phyloP scores from a whole-genome alignment of 2,113 vertebrate genomes.

The Rhinichthys klamathensis region DNA sequence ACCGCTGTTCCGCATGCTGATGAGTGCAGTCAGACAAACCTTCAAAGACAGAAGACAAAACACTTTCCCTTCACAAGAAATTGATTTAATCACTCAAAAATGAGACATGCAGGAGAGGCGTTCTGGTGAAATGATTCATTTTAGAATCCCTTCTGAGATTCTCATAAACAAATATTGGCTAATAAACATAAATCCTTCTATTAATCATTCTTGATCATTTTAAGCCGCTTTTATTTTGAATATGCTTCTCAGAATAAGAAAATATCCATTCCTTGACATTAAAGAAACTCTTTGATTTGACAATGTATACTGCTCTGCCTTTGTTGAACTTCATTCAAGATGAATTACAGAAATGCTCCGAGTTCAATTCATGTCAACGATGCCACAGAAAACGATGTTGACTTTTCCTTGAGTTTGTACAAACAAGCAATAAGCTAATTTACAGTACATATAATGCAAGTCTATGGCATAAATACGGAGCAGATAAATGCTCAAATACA shows the following conservation, averaged over 20 bases:
- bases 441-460: too few relatives aligned
- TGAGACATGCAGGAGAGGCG: slow-evolving; percentile 25
- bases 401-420: background rate
- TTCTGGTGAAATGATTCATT: slow-evolving; percentile 13
- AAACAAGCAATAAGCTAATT: too few relatives aligned
- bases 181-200: slow-evolving; percentile 32
- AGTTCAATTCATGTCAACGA: background rate
- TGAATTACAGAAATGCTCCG: background rate
- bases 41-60: slow-evolving; percentile 35
- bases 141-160: slow-evolving; percentile 18
- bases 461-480: too few relatives aligned
- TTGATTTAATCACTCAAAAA: slow-evolving; percentile 35
- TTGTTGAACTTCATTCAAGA: background rate
- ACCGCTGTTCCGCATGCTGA: slow-evolving; percentile 40
- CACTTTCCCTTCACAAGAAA: slow-evolving; percentile 30
- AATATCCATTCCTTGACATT: background rate
- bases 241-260: background rate
- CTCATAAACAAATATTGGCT: slow-evolving; percentile 15
- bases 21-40: slow-evolving; percentile 41
- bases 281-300: background rate
- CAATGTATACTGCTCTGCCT: background rate
- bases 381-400: background rate
- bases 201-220: slow-evolving; percentile 5
- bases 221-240: background rate
- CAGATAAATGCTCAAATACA: too few relatives aligned